phyloP scores from a whole-genome alignment of 2,797 vertebrate genomes.

The Sparus aurata region DNA sequence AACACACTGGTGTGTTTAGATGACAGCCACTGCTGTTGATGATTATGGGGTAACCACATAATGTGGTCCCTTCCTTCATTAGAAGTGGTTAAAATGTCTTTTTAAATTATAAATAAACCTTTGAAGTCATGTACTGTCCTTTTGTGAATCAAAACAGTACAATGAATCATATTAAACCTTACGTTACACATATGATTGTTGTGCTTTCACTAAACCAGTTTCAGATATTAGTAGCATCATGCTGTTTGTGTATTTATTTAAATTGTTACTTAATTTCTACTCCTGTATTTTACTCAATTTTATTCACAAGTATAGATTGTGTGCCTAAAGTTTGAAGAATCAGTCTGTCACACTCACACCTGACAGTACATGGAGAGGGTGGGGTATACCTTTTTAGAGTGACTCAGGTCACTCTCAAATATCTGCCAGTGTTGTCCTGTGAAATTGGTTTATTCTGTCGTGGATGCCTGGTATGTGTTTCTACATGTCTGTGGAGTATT shows the following conservation, averaged over 20 bases:
- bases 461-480: constrained; percentile 25
- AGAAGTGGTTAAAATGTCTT: constrained; percentile 25
- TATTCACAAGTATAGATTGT: constrained; percentile 4
- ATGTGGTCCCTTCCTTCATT: constrained; percentile 26
- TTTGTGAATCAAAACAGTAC: background rate
- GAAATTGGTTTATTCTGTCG: constrained; percentile 33
- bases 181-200: background rate
- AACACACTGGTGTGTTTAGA: constrained; percentile 44
- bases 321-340: constrained; percentile 12
- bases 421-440: constrained; percentile 38
- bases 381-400: constrained; percentile 44
- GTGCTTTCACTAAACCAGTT: constrained; percentile 3
- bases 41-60: background rate
- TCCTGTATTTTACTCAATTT: background rate
- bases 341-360: constrained; percentile 31
- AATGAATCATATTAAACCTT: constrained; percentile 2
- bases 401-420: constrained; percentile 40
- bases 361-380: constrained; percentile 28
- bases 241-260: background rate
- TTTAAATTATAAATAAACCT: constrained; percentile 7
- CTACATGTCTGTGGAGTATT: constrained; percentile 17
- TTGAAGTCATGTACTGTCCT: constrained; percentile 13
- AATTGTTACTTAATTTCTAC: background rate
- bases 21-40: constrained; percentile 27
- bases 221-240: background rate